These are phyloP conservation scores for Passer domesticus DNA, from an alignment of 2,113 vertebrate genomes.

Conservation along the genomic window DNA sequence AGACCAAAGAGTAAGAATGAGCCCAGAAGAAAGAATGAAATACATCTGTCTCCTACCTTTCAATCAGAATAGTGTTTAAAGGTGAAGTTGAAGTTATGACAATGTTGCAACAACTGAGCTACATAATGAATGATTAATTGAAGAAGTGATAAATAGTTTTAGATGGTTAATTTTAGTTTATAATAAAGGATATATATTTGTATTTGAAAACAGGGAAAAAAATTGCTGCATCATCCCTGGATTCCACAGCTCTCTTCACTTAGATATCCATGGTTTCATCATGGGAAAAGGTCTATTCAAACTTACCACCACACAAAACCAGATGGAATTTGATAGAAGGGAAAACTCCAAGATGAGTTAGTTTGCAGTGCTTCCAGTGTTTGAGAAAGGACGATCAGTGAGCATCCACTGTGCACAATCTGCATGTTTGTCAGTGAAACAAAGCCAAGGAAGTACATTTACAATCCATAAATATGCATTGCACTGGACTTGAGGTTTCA, in stretches of 20 bases:
- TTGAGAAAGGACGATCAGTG: background rate
- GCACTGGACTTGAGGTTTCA: background rate
- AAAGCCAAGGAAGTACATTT: background rate
- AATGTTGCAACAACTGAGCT: background rate
- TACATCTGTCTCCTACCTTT: background rate
- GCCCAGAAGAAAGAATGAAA: background rate
- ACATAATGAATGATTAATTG: background rate
- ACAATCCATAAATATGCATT: background rate
- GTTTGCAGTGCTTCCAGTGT: background rate
- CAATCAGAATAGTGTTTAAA: background rate
- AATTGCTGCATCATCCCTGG: background rate
- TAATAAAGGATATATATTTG: background rate
- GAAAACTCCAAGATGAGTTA: background rate
- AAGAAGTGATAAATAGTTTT: background rate
- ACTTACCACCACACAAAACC: background rate
- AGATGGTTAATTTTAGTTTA: background rate
- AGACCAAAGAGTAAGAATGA: background rate
- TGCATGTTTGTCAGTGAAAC: background rate
- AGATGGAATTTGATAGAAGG: background rate
- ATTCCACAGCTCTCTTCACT: background rate
- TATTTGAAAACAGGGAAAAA: background rate
- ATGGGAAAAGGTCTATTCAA: background rate
- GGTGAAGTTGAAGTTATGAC: background rate
- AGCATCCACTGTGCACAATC: background rate
- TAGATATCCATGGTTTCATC: background rate